phyloP scores from a whole-genome alignment of 2,113 vertebrate species.

The Erinaceus europaeus region DNA sequence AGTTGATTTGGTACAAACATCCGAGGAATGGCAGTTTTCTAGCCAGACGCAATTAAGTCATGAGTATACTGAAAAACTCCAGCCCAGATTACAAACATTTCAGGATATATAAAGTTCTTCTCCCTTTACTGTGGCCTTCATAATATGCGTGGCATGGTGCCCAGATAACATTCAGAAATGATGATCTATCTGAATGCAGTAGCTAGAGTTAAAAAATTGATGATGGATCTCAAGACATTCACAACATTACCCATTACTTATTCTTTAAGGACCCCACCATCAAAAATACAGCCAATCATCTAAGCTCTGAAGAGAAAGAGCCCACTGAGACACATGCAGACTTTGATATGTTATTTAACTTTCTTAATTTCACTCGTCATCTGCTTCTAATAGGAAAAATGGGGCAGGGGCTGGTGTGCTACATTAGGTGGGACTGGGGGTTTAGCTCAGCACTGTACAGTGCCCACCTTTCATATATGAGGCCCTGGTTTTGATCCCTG shows the following conservation, averaged over 20 bases:
- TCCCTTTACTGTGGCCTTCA: neutral
- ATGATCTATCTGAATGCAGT: neutral
- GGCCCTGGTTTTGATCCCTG: too few species aligned
- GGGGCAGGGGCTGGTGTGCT: neutral
- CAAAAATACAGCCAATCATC: neutral
- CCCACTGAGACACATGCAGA: neutral
- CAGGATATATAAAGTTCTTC: neutral
- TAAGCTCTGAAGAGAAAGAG: slow-evolving; percentile 22
- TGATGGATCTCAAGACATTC: neutral
- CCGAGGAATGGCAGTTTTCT: slow-evolving; percentile 51
- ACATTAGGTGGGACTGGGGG: too few species aligned
- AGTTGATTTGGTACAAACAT: slow-evolving; percentile 38
- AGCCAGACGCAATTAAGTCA: neutral
- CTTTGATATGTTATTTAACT: slow-evolving; percentile 22
- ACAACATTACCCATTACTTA: slow-evolving; percentile 30
- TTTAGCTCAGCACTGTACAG: too few species aligned
- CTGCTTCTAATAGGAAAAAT: neutral
- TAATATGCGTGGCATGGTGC: neutral
- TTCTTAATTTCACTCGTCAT: slow-evolving; percentile 9
- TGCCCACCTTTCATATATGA: too few species aligned
- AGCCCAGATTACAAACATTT: neutral
- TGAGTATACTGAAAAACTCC: neutral
- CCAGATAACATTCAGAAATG: neutral
- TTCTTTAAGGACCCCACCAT: slow-evolving; percentile 25
- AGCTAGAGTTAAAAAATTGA: neutral